Base-by-base conservation (phyloP, 2,888 invertebrate species). In the Cheilosia scutellata region DNA sequence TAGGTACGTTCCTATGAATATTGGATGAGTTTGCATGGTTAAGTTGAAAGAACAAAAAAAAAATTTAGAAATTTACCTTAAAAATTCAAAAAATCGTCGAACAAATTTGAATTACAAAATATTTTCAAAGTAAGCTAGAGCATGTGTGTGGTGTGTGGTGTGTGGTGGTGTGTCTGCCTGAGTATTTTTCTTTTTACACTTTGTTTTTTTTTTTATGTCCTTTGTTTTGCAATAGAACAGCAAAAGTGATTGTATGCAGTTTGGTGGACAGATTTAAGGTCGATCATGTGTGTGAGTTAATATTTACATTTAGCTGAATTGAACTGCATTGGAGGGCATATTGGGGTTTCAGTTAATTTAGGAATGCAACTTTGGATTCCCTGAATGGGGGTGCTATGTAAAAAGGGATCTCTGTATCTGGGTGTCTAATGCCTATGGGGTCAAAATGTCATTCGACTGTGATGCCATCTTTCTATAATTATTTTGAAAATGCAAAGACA, bases 91-190 rank as follows among this genome's bases (percentile, higher is more conserved):
- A 78, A 37, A 11, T 37, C 37, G 37, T 37, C 37, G 11, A 37
- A 37, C 11, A 70, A 78, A 78, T 78, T 63, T 78, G 77, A 78
- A 78, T 70, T 79, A 65, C 72, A 79, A 79, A 79, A 74, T 65
- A 57, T 58, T 79, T 49, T 25, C 65, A 60, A 16, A 20, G 44
- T 37, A 33, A 42, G 68, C 40, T n/a, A 13, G 53, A 42, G 68
- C 58, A 68, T 66, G 65, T 66, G 58, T 66, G 65, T 65, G 63
- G 16, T 16, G 2, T 20, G 20, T 33, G n/a, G n/a, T 20, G 20
- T 20, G 20, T 20, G 20, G 20, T 20, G 20, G 20, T 65, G 42
- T 29, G 40, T 40, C 20, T 25, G 37, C 31, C 16, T 55, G 4
- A 2, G 3, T 33, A 47, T 47, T n/a, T 6, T 5, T 6, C 33